These are phyloP conservation scores for Alaudala cheleensis DNA, from an alignment of 2,113 vertebrate genomes.

Conservation along the genomic window DNA sequence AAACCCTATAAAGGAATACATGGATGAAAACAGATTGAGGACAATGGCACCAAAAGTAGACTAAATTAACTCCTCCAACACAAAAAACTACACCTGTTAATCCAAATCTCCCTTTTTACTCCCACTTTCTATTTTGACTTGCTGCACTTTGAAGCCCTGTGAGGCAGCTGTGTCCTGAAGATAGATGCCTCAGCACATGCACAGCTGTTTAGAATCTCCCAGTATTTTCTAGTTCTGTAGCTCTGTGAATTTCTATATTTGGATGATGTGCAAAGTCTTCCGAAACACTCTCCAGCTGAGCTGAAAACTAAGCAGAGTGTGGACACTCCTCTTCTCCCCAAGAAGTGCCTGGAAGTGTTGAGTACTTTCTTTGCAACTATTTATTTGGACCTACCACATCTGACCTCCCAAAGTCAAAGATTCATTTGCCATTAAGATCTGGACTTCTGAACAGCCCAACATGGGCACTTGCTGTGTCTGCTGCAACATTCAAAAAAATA, in stretches of 20 bases:
- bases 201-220: neutral
- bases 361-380: neutral
- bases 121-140: neutral
- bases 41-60: neutral
- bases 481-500: neutral
- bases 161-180: neutral
- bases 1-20: neutral
- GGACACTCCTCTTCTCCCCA: neutral
- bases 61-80: neutral
- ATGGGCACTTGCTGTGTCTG: neutral
- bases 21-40: neutral
- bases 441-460: neutral
- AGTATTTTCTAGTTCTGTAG: neutral
- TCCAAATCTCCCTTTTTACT: neutral
- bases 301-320: neutral
- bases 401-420: neutral
- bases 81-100: neutral
- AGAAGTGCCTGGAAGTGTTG: neutral
- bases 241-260: neutral
- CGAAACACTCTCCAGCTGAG: neutral
- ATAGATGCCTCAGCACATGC: rapidly evolving
- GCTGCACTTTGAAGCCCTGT: neutral
- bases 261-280: neutral
- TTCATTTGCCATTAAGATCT: neutral
- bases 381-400: neutral